Percentiles rank a stretch among this genome's conserved stretches.
These are phyloP conservation scores for Smutsia gigantea DNA, from an alignment of 2,797 vertebrate species.

Conservation along the genomic window DNA sequence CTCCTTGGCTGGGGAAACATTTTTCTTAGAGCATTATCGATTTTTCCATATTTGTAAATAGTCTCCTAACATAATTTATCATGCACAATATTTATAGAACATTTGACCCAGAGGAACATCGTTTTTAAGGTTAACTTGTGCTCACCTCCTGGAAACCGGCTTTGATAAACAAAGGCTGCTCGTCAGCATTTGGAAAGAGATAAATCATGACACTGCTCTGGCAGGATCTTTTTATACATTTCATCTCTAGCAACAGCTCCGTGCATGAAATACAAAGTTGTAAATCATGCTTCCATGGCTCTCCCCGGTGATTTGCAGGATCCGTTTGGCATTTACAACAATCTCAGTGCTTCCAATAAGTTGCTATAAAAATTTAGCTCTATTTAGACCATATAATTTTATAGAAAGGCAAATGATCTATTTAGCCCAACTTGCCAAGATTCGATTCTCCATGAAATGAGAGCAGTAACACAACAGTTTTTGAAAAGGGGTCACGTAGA, in stretches of 20 bases:
- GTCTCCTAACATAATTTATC: slow-evolving; percentile 38
- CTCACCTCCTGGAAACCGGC: background rate
- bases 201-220: background rate
- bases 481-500: background rate
- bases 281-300: background rate
- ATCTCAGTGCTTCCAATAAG: background rate
- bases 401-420: slow-evolving; percentile 43
- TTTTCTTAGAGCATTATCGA: slow-evolving; percentile 15
- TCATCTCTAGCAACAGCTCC: background rate
- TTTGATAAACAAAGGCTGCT: background rate
- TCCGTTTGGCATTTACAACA: background rate
- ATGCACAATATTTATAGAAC: slow-evolving; percentile 39
- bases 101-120: background rate
- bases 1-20: slow-evolving; percentile 14
- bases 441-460: background rate
- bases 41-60: slow-evolving; percentile 46
- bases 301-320: background rate
- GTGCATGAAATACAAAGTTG: background rate
- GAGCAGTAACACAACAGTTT: background rate
- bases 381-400: background rate
- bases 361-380: background rate
- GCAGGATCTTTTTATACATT: background rate
- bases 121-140: background rate
- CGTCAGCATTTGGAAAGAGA: background rate
- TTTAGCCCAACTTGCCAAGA: background rate